Evolutionary conservation across 2,888 invertebrate species (phyloP).

Genomic region (Lasioglossum figueresi): DNA sequence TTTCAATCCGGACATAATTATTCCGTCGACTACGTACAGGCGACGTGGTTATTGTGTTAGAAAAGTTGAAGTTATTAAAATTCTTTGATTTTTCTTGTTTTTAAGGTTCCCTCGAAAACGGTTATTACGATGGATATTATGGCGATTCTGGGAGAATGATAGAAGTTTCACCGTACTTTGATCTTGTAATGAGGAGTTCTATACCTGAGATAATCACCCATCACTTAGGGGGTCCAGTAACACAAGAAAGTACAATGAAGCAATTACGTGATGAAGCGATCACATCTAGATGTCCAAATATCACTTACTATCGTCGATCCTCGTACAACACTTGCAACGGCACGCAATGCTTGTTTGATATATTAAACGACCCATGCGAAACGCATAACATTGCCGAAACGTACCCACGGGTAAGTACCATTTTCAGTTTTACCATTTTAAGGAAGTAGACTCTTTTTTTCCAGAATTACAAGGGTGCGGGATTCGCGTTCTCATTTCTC

Average conservation of each 20-base stretch:
- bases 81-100: background rate
- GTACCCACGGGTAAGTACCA: conserved; percentile 75
- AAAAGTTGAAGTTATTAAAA: background rate
- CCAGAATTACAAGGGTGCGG: too few species aligned
- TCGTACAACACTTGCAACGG: conserved; percentile 78
- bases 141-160: conserved; percentile 76
- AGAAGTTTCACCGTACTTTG: conserved; percentile 71
- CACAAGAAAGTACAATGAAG: conserved; percentile 79
- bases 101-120: conserved; percentile 69
- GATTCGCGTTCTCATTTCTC: too few species aligned
- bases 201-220: conserved; percentile 78
- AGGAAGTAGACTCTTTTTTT: too few species aligned
- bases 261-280: conserved; percentile 78
- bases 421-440: too few species aligned
- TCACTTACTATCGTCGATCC: conserved; percentile 62
- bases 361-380: conserved; percentile 92
- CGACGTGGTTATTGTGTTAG: too few species aligned
- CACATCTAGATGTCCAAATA: conserved; percentile 71
- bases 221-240: conserved; percentile 79
- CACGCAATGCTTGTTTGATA: conserved; percentile 90
- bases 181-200: conserved; percentile 74
- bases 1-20: background rate
- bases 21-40: background rate
- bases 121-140: conserved; percentile 79
- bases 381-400: conserved; percentile 87